Percentiles rank a stretch among this genome's conserved stretches.
Evolutionary conservation across 2,797 vertebrate genomes (phyloP).

Genomic region (Micropoecilia bifurca): DNA sequence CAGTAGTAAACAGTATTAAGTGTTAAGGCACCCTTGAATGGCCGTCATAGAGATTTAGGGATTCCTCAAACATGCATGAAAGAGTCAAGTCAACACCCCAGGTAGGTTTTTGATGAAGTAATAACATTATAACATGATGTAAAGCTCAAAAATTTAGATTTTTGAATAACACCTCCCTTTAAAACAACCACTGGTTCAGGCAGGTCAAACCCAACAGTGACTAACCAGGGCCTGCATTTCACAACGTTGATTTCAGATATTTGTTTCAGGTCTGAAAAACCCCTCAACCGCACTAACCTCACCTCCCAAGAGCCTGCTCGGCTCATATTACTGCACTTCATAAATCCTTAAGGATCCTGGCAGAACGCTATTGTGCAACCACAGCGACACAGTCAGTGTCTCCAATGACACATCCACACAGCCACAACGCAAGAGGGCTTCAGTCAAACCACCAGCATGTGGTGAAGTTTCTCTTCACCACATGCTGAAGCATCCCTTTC

Average conservation of each 20-base stretch:
- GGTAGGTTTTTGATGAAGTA: too few relatives aligned
- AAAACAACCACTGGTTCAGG: not conserved
- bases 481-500: conserved; percentile 15
- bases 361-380: conserved; percentile 47
- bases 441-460: conserved; percentile 19
- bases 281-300: conserved; percentile 45
- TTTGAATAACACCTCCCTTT: too few relatives aligned
- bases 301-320: conserved; percentile 47
- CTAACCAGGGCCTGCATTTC: conserved; percentile 41
- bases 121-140: too few relatives aligned
- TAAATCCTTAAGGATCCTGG: conserved; percentile 48
- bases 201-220: conserved; percentile 15
- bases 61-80: too few relatives aligned
- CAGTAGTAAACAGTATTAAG: too few relatives aligned
- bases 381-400: conserved; percentile 33
- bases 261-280: conserved; percentile 56
- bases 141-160: too few relatives aligned
- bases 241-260: conserved; percentile 54
- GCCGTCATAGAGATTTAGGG: too few relatives aligned
- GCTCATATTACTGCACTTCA: conserved; percentile 51
- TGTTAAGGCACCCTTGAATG: too few relatives aligned
- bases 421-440: conserved; percentile 19
- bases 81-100: too few relatives aligned
- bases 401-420: conserved; percentile 42
- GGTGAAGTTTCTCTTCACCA: not conserved